These are phyloP conservation scores for Dromius quadrimaculatus DNA, from an alignment of 2,888 invertebrate species.

Conservation along the genomic window DNA sequence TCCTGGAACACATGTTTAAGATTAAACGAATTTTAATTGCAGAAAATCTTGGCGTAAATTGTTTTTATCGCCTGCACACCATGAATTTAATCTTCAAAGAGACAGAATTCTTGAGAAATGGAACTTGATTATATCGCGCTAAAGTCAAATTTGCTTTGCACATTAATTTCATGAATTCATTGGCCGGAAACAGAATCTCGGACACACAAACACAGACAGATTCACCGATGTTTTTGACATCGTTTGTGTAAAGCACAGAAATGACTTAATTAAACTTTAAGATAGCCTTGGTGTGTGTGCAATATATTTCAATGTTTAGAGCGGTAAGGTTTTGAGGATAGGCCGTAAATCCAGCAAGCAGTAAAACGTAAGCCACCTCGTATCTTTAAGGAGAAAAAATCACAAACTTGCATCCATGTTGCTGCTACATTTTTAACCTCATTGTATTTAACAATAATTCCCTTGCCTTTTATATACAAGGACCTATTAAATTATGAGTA, in stretches of 20 bases:
- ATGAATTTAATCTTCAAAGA: conserved; percentile 8
- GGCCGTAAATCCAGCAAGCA: conserved; percentile 20
- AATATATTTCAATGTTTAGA: conserved; percentile 47
- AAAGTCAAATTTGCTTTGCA: conserved; percentile 40
- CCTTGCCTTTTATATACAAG: conserved; percentile 23
- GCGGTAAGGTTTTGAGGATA: conserved; percentile 17
- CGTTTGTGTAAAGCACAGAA: conserved; percentile 45
- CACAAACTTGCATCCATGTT: conserved; percentile 13
- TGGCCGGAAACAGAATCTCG: conserved; percentile 41
- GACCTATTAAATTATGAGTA: conserved; percentile 23
- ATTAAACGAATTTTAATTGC: neutral
- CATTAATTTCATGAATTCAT: conserved; percentile 47
- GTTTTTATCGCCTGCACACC: neutral
- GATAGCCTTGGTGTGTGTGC: conserved; percentile 21
- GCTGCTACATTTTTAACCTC: conserved; percentile 1
- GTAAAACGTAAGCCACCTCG: conserved; percentile 16
- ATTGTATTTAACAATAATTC: conserved; percentile 20
- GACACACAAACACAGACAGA: conserved; percentile 28
- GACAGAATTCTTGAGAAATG: conserved; percentile 5
- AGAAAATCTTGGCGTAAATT: neutral
- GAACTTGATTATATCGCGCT: conserved; percentile 44
- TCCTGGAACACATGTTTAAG: neutral
- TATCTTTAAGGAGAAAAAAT: conserved; percentile 25
- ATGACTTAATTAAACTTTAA: conserved; percentile 48
- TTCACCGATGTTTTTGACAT: conserved; percentile 40